Evolutionary conservation across 2,888 invertebrate species (phyloP).

Genomic region (Lasioglossum oenotherae): DNA sequence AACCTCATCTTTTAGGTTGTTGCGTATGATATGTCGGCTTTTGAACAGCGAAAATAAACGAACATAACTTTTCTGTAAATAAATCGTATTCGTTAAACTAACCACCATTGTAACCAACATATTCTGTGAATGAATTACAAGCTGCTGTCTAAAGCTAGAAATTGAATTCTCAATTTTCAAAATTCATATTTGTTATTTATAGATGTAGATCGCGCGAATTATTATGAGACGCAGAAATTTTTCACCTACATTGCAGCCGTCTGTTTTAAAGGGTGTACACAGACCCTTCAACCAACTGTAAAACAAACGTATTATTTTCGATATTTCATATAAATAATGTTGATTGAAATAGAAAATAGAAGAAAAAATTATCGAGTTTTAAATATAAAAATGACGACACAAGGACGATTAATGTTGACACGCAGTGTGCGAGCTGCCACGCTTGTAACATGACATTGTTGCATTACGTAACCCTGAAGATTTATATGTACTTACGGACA

Average conservation of each 20-base stretch:
- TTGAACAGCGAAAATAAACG: background rate
- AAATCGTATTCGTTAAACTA: too few species aligned
- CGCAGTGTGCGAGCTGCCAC: background rate
- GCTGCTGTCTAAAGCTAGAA: too few species aligned
- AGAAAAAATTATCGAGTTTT: background rate
- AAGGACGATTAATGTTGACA: background rate
- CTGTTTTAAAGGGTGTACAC: too few species aligned
- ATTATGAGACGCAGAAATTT: too few species aligned
- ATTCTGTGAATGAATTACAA: background rate
- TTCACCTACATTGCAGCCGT: too few species aligned
- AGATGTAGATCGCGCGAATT: too few species aligned
- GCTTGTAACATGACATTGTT: background rate
- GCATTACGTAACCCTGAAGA: background rate
- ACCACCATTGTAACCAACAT: background rate
- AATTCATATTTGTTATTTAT: too few species aligned
- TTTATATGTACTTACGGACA: background rate
- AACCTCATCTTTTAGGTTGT: background rate
- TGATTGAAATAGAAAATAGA: background rate
- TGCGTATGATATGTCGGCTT: background rate
- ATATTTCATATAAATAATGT: background rate
- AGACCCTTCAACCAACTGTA: too few species aligned
- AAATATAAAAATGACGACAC: background rate
- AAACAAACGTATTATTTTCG: background rate
- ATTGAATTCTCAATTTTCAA: too few species aligned
- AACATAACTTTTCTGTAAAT: background rate